Evolutionary conservation across 2,797 vertebrate genomes (phyloP), one percentile per base, ranked within the genome.

Genomic region (Halcyon chelicuti): DNA sequence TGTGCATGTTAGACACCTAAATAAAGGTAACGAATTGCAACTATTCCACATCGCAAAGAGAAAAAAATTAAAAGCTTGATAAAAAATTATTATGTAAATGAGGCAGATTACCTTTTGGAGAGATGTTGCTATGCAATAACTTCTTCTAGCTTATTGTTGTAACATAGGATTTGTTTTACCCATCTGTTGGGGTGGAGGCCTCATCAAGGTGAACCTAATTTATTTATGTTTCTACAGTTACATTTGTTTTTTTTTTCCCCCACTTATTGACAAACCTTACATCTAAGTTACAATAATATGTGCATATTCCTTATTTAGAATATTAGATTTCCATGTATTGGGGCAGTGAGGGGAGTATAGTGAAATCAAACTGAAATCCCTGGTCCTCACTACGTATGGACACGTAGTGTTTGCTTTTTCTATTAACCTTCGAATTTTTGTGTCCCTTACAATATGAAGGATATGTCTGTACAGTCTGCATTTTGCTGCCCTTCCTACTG

Each of bases 391-490:
- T 73, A 16, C 8, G 9, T 35, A 12, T 3, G 52, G 25, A 39
- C 11, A 42, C 7, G n/a, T 1, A 21, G 10, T 54, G 10, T 91
- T 75, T 65, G 18, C 13, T 70, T 60, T 82, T 62, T 52, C 3
- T 35, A 35, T 58, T 76, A 66, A 33, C 9, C 4, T 66, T 62
- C 37, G 9, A 70, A 8, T 29, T 63, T 70, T 87, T 42, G 46
- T 58, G 4, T 11, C 35, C 22, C 17, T 63, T 39, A 49, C 7
- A 49, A 39, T 26, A 35, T 0, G 1, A 60, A 63, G 39, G 11
- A 9, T 1, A 8, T 1, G 2, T 20, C 16, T 0, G 0, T n/a
- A 31, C 37, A 33, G 61, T 54, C 22, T 49, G 14, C 0, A 14
- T 65, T 78, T 87, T 82, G 7, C 9, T 51, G 16, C 7, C 70